Evolutionary conservation across 2,888 invertebrate species (phyloP).

Genomic region (Agonum fuliginosum): DNA sequence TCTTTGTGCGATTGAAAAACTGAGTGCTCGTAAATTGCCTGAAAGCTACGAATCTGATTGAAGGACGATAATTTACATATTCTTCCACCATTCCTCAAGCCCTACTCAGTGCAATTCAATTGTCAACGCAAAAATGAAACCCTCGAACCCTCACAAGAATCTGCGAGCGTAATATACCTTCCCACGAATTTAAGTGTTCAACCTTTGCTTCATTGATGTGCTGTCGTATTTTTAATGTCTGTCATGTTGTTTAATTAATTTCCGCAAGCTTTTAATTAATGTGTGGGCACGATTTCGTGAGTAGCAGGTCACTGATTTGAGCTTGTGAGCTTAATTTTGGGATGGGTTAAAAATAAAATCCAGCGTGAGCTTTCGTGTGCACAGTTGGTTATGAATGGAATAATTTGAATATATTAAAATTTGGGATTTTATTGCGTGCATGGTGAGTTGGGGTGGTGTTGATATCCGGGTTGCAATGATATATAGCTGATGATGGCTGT

Average conservation of each 20-base stretch:
- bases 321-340: slow-evolving; percentile 12
- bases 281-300: slow-evolving; percentile 8
- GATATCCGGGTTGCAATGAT: background rate
- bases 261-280: slow-evolving; percentile 22
- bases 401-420: slow-evolving; percentile 27
- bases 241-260: slow-evolving; percentile 21
- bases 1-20: slow-evolving; percentile 30
- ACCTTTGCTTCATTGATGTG: background rate
- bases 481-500: background rate
- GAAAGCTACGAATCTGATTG: slow-evolving; percentile 23
- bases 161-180: background rate
- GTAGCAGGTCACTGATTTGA: slow-evolving; percentile 27
- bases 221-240: slow-evolving; percentile 10
- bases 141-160: background rate
- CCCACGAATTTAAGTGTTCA: background rate
- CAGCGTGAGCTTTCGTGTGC: slow-evolving; percentile 6
- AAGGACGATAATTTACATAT: slow-evolving; percentile 33
- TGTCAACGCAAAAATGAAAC: slow-evolving; percentile 26
- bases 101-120: background rate
- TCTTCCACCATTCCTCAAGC: background rate
- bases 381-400: background rate
- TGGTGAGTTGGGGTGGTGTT: too few species aligned
- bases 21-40: slow-evolving; percentile 30
- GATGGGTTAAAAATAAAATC: slow-evolving; percentile 3
- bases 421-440: slow-evolving; percentile 11